Evolutionary conservation across 2,113 vertebrate species (phyloP), one percentile per base, ranked within the genome.

Genomic region (Numida meleagris): DNA sequence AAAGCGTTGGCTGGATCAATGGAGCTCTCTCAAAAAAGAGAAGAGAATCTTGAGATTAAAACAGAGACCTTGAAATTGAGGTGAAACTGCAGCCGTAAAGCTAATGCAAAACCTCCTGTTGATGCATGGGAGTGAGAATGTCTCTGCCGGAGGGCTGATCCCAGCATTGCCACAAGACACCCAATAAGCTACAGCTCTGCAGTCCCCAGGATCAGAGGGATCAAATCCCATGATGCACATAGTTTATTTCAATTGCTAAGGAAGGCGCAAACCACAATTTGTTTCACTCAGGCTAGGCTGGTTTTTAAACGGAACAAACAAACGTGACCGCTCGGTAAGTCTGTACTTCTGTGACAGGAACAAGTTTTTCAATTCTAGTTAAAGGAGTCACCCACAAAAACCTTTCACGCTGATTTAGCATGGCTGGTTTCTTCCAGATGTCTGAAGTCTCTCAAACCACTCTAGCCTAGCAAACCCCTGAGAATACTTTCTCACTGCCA

Each of bases 11-110:
- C 63, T 81, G 16, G 42, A 62, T 70, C 40, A 76, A 67, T 12
- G 31, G 66, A 72, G 31, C 59, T 80, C 65, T 61, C 46, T 81
- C 76, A 75, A 57, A 88, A 91, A 84, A 89, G 34, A 70, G 89
- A 90, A 72, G 10, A 71, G 3, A 89, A 65, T 24, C 57, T 83
- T 53, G 76, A 86, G 88, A 95, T 95, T 92, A 93, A 84, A 97
- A 91, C 80, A 90, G 88, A 79, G 86, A 90, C 83, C 88, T 95
- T 92, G 77, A 93, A 93, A 95, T 21, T 83, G 95, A 90, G 94
- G 91, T 88, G 82, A 94, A 94, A 81, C 80, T 38, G 57, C 59
- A 94, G 70, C 29, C 57, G 59, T 67, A 61, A 90, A 88, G 78
- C 67, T 74, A 94, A 89, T 66, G 33, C 82, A 92, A 90, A 96